Conservation (phyloP, 2,113 vertebrate genomes). For the Girardinichthys multiradiatus region DNA sequence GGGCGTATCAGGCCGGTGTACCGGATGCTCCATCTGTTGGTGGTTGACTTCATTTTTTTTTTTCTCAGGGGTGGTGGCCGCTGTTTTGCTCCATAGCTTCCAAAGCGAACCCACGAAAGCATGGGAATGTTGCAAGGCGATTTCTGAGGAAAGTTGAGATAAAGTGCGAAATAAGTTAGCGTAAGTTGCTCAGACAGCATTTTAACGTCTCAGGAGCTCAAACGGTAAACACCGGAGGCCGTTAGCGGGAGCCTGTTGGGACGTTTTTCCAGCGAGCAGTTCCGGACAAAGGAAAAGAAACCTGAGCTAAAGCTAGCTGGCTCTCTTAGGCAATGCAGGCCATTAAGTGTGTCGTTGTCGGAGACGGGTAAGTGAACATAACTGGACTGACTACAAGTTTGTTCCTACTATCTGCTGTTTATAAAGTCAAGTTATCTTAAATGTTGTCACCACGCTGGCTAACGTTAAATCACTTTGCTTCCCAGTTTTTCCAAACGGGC, state of each 20-base stretch:
- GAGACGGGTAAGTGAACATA: conserved; percentile 91
- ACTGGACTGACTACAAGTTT: background rate
- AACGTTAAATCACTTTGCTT: conserved; percentile 3
- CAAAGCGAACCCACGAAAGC: conserved; percentile 53
- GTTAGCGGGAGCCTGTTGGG: conserved; percentile 7
- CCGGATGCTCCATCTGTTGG: conserved; percentile 54
- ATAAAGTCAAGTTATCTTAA: background rate
- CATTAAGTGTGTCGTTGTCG: conserved; percentile 98
- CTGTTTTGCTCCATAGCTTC: conserved; percentile 68
- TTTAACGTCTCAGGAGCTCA: background rate
- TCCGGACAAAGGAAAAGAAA: conserved; percentile 74
- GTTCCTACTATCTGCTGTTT: background rate
- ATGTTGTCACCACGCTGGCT: background rate
- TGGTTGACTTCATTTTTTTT: conserved; percentile 32
- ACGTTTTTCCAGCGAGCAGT: conserved; percentile 42
- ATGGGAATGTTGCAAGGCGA: conserved; percentile 70
- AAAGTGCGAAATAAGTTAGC: conserved; percentile 52
- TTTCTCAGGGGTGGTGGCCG: conserved; percentile 73
- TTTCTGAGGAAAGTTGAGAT: conserved; percentile 45
- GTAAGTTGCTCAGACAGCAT: background rate
- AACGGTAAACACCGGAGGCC: background rate
- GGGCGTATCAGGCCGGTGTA: conserved; percentile 31
- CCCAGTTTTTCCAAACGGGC: background rate
- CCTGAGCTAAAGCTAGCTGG: conserved; percentile 68
- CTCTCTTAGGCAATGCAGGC: conserved; percentile 87